Evolutionary conservation across 2,888 invertebrate species (phyloP).

Genomic region (Clanis bilineata): DNA sequence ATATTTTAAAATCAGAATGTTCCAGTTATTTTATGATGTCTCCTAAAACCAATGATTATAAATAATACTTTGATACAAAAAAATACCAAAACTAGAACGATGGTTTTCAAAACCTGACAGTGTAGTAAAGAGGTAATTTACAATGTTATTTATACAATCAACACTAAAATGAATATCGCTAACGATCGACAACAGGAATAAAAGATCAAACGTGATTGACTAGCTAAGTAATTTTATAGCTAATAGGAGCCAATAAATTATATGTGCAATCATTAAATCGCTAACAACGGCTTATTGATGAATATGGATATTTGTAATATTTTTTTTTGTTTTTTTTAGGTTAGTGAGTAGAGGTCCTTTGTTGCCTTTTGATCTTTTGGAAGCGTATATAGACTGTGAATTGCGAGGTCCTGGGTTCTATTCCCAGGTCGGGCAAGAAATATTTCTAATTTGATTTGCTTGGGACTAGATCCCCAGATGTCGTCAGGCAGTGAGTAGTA

Average conservation of each 20-base stretch:
- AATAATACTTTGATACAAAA: not conserved
- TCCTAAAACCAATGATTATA: not conserved
- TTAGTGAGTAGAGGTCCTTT: no score
- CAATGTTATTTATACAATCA: not conserved
- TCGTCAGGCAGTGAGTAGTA: no score
- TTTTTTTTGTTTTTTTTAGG: no score
- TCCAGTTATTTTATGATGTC: not conserved
- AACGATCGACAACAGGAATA: not conserved
- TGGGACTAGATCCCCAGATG: no score
- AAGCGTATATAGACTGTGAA: no score
- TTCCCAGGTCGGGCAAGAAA: no score
- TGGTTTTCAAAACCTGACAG: not conserved
- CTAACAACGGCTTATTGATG: not conserved
- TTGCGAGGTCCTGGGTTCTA: no score
- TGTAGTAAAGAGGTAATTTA: not conserved
- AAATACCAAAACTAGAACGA: not conserved
- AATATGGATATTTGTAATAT: not conserved
- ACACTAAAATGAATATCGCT: not conserved
- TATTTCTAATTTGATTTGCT: no score
- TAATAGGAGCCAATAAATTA: slow-evolving; percentile 2
- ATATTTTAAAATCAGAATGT: no score
- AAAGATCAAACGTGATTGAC: not conserved
- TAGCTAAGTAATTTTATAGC: not conserved
- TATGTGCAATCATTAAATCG: not conserved
- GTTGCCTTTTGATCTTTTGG: no score